Conservation (phyloP, 30 jellyfish, hydroid and myxozoan genomes). For the Hydractinia symbiolongicarpus region DNA sequence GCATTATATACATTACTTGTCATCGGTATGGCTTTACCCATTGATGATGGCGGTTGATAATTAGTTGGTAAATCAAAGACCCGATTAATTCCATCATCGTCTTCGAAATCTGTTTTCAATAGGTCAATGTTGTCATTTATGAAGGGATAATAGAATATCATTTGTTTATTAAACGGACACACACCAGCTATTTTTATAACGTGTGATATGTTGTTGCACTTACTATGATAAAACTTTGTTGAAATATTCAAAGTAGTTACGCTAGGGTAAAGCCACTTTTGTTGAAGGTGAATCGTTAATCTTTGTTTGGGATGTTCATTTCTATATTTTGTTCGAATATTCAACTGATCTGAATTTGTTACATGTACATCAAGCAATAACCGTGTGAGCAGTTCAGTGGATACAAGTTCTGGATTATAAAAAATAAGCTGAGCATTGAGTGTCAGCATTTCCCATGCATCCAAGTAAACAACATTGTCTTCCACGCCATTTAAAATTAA, state of each 20-base stretch:
- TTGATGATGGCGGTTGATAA: slow-evolving; percentile 79
- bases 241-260: not conserved
- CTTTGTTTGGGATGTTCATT: not conserved
- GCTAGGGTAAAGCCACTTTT: slow-evolving; percentile 12
- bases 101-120: slow-evolving; percentile 28
- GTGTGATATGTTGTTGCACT: not conserved
- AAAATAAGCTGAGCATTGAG: not conserved
- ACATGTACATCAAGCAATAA: not conserved
- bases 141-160: slow-evolving; percentile 8
- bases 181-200: not conserved
- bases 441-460: slow-evolving; percentile 10
- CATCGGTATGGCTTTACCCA: slow-evolving; percentile 75
- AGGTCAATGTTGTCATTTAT: not conserved
- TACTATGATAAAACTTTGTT: slow-evolving; percentile 5
- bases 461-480: not conserved
- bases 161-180: not conserved
- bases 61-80: slow-evolving; percentile 58
- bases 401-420: not conserved
- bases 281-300: not conserved
- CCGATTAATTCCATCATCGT: slow-evolving; percentile 48
- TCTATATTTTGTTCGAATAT: not conserved
- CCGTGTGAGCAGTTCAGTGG: not conserved
- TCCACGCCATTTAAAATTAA: not conserved
- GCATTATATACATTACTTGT: slow-evolving; percentile 76
- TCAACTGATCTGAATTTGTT: not conserved